These are phyloP conservation scores for Corapipo altera DNA, from an alignment of 2,113 vertebrate genomes.

Conservation along the genomic window DNA sequence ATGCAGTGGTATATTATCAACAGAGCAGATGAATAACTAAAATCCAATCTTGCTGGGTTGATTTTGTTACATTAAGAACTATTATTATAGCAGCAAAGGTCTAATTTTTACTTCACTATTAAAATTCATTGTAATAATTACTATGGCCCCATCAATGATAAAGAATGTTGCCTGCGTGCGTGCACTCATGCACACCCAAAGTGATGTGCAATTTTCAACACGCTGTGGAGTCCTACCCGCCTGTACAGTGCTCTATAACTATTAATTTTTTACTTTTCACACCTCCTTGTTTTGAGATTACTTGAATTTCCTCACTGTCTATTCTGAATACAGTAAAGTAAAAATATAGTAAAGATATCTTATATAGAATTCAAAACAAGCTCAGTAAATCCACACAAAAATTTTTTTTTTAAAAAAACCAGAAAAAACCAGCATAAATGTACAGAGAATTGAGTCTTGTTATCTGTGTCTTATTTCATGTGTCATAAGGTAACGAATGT, in stretches of 20 bases:
- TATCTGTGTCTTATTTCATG: background rate
- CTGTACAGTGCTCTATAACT: background rate
- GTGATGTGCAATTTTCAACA: background rate
- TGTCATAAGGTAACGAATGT: constrained; percentile 4
- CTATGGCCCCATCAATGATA: constrained; percentile 39
- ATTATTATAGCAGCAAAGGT: constrained; percentile 10
- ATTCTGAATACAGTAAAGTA: background rate
- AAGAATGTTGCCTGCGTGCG: background rate
- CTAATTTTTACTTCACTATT: constrained; percentile 37
- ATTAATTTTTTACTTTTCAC: background rate
- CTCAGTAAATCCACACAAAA: background rate
- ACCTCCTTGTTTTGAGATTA: background rate
- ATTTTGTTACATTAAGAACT: constrained; percentile 42
- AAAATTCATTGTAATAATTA: constrained; percentile 61
- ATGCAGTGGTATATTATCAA: constrained; percentile 3
- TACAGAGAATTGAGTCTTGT: background rate
- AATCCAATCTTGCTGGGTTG: constrained; percentile 8
- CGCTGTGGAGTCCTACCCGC: background rate
- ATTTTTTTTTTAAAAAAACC: background rate
- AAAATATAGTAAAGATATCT: background rate
- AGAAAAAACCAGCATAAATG: background rate
- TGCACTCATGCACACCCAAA: background rate
- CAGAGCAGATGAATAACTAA: constrained; percentile 36
- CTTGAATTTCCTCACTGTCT: constrained; percentile 3
- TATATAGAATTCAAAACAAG: background rate